Evolutionary conservation across 1,140 invertebrate genomes (phyloP).

Genomic region (Aphaenogaster rudis): DNA sequence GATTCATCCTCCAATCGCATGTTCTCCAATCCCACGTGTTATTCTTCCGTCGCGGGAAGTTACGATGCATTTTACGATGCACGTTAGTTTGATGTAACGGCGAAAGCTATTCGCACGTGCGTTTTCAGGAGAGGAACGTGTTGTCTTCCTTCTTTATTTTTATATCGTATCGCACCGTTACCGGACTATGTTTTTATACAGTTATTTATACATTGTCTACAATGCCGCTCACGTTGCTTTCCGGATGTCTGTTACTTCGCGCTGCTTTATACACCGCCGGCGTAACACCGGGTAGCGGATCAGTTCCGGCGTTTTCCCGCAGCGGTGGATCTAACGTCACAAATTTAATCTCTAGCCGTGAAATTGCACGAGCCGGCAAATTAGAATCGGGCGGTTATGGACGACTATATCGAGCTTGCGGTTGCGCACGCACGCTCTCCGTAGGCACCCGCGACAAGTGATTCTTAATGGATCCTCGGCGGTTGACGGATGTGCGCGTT

Average conservation of each 20-base stretch:
- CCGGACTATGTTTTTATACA: slow-evolving; percentile 4
- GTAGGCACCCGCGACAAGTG: not conserved
- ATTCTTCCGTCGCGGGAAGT: not conserved
- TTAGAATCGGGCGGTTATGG: slow-evolving; percentile 59
- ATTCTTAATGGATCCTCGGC: slow-evolving; percentile 41
- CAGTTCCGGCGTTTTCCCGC: not conserved
- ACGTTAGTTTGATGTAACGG: slow-evolving; percentile 2
- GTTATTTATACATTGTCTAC: not conserved
- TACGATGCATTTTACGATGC: slow-evolving; percentile 35
- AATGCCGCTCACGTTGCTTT: not conserved
- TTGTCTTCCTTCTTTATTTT: not conserved
- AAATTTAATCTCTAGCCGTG: slow-evolving; percentile 44
- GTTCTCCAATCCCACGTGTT: not conserved
- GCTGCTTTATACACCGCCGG: slow-evolving; percentile 9
- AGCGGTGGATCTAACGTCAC: slow-evolving; percentile 12
- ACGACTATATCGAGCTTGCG: slow-evolving; percentile 36
- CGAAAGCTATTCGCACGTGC: not conserved
- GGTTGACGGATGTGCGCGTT: slow-evolving; percentile 3
- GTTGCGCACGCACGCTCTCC: not conserved
- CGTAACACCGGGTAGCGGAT: not conserved
- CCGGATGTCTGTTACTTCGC: not conserved
- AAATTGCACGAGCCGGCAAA: slow-evolving; percentile 52
- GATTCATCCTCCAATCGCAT: slow-evolving; percentile 1
- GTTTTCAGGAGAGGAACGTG: not conserved
- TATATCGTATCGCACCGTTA: not conserved